A percentile compares a stretch with the other conserved stretches of the same genome.
phyloP scores from a whole-genome alignment of 2,797 vertebrate species.

The Apogon hyalosoma region DNA sequence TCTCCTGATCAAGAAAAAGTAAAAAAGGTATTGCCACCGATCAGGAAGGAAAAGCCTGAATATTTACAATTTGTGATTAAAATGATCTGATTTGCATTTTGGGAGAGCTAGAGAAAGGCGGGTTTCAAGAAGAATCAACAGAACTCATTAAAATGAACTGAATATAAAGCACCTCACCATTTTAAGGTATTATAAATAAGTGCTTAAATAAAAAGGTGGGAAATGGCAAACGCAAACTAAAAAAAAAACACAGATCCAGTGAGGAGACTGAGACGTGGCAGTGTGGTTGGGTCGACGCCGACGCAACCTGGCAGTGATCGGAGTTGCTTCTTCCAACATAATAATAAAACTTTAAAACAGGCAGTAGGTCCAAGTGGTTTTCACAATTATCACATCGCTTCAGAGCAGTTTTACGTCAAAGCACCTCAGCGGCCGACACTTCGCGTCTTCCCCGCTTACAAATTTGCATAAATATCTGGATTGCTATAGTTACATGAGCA shows the following conservation, averaged over 20 bases:
- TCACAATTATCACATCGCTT: conserved; percentile 11
- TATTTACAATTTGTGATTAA: background rate
- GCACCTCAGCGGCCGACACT: conserved; percentile 14
- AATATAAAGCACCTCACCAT: conserved; percentile 46
- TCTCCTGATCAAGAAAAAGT: conserved; percentile 27
- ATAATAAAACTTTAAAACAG: conserved; percentile 1
- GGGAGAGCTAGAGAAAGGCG: conserved; percentile 11
- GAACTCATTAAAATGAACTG: conserved; percentile 16
- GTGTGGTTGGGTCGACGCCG: conserved; percentile 34
- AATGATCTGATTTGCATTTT: conserved; percentile 29
- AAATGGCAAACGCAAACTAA: conserved; percentile 20
- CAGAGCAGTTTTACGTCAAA: conserved; percentile 9
- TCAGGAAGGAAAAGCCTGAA: conserved; percentile 12
- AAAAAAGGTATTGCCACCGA: conserved; percentile 16
- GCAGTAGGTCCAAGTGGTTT: conserved; percentile 65
- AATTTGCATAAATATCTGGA: conserved; percentile 66
- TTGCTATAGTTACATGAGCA: conserved; percentile 30
- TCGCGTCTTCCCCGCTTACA: conserved; percentile 7
- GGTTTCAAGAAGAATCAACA: background rate
- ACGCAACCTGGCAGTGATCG: conserved; percentile 35
- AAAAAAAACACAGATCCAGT: conserved; percentile 15
- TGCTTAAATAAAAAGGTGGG: conserved; percentile 47
- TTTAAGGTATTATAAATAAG: conserved; percentile 63
- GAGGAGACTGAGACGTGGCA: conserved; percentile 37
- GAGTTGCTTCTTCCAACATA: background rate